Evolutionary conservation across 2,113 vertebrate species (phyloP), one percentile per base, ranked within the genome.

Genomic region (Dasyprocta punctata): DNA sequence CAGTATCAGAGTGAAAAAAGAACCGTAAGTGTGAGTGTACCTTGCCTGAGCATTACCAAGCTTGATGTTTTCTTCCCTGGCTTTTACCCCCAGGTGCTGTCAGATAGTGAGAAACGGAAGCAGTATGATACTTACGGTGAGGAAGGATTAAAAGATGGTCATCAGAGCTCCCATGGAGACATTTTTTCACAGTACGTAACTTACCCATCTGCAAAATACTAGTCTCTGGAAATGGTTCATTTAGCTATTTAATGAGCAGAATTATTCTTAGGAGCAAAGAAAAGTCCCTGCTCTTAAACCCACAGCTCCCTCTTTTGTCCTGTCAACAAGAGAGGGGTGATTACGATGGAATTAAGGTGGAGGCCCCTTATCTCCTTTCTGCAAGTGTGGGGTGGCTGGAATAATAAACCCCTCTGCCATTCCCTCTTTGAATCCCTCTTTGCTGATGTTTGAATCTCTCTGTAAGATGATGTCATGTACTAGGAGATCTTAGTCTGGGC

Each of bases 101-200:
- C 99, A 0, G 99, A 99, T 20, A 99, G 99, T 95, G 99, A 99
- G 97, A 99, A 99, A 96, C 99, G 99, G 98, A 99, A 99, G 98
- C 99, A 99, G 81, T 99, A 99, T 0, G 99, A 99, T 71, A 97
- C 98, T 0, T 99, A 99, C 0, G 99, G 99, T 84, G 99, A 99
- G 97, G 99, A 99, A 52, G 99, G 99, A 17, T 98, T 99, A 77
- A 99, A 99, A 98, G 99, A 99, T 47, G 99, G 99, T 38, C 99
- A 99, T 98, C 99, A 99, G 95, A 98, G 99, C 97, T 99, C 99
- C 94, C 99, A 99, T 67, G 99, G 99, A 81, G 99, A 99, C 96
- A 99, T 99, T 98, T 99, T 99, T 98, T 99, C 99, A 89, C 99
- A 99, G 99, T 99, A 97, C 98, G 99, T 97, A 38, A 75, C 95